A percentile compares a stretch with the other conserved stretches of the same genome.
Evolutionary conservation across 1,140 invertebrate genomes (phyloP).

Genomic region (Lysiphlebus fabarum): DNA sequence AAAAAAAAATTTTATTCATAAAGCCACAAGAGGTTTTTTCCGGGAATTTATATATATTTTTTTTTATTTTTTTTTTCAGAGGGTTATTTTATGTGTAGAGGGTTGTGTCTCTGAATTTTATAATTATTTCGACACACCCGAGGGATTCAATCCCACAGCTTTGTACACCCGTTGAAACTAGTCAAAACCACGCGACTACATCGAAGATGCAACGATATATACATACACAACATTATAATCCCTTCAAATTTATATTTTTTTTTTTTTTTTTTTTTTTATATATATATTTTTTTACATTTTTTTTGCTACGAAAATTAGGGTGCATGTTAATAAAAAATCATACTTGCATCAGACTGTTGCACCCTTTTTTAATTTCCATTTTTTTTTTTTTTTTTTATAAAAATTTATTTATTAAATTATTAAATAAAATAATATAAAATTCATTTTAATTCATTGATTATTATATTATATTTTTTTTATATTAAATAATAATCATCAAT

Average conservation of each 20-base stretch:
- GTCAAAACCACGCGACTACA: conserved; percentile 29
- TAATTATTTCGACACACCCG: conserved; percentile 10
- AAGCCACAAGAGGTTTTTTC: no score
- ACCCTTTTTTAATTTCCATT: background rate
- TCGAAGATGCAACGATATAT: conserved; percentile 23
- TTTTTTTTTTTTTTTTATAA: conserved; percentile 5
- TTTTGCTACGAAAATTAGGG: conserved; percentile 1
- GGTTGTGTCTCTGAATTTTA: background rate
- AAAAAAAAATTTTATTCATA: no score
- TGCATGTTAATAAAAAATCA: conserved; percentile 6
- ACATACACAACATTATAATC: background rate
- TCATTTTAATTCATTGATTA: no score
- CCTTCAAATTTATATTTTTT: no score
- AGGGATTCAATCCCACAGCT: background rate
- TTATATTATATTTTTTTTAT: no score
- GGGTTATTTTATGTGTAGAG: no score
- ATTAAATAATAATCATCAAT: no score
- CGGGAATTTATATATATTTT: no score
- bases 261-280: background rate
- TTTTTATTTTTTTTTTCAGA: no score
- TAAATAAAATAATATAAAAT: background rate
- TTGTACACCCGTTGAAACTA: conserved; percentile 23
- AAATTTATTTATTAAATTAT: background rate
- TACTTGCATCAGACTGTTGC: background rate
- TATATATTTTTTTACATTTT: no score